Evolutionary conservation across 2,888 invertebrate species (phyloP).

Genomic region (Melanchra persicariae): DNA sequence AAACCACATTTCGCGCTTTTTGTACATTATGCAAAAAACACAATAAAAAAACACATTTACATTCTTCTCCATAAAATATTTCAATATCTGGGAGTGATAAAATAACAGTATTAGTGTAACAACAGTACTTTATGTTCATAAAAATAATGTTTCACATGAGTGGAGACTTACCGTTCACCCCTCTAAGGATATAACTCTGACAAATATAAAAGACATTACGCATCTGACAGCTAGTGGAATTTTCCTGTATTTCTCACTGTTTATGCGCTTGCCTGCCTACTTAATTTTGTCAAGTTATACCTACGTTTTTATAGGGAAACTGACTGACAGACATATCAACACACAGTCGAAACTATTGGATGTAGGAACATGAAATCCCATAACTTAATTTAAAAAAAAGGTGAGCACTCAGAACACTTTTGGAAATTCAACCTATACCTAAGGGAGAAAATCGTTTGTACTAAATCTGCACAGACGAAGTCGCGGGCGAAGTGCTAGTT

Average conservation of each 20-base stretch:
- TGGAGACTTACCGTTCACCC: constrained; percentile 12
- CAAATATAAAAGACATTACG: constrained; percentile 46
- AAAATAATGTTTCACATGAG: constrained; percentile 33
- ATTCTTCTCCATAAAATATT: constrained; percentile 19
- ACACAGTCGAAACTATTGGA: no score
- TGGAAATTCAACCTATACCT: no score
- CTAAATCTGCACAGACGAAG: no score
- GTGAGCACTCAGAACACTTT: no score
- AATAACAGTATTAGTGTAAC: constrained; percentile 35
- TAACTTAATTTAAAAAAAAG: no score
- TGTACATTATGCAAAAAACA: neutral
- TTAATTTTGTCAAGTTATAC: constrained; percentile 33
- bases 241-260: constrained; percentile 31
- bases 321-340: no score
- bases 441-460: no score
- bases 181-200: constrained; percentile 28
- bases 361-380: no score
- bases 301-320: neutral
- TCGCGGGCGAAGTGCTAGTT: no score
- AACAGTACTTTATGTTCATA: constrained; percentile 35
- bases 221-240: constrained; percentile 11
- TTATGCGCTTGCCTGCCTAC: constrained; percentile 28
- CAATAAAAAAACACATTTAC: constrained; percentile 25
- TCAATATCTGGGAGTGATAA: constrained; percentile 36
- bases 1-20: neutral